A percentile compares a stretch with the other conserved stretches of the same genome.
Conservation (phyloP, 1,140 invertebrate genomes). For the Hylaeus volcanicus region DNA sequence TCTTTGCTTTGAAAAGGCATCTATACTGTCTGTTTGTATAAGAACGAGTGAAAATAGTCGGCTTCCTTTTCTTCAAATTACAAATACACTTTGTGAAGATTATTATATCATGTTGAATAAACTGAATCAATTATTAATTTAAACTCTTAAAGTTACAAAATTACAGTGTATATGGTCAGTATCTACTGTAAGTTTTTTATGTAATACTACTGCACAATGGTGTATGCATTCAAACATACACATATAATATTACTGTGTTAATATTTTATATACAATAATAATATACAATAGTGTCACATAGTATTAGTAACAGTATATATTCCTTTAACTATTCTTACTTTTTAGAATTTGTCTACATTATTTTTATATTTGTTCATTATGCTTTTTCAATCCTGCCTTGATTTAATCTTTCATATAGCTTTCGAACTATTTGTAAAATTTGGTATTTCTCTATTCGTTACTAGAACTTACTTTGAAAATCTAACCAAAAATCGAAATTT, state of each 20-base stretch:
- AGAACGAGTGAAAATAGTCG: slow-evolving; percentile 31
- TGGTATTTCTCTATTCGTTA: not conserved
- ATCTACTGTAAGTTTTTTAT: not conserved
- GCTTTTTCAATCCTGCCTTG: slow-evolving; percentile 12
- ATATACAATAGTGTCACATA: slow-evolving; percentile 24
- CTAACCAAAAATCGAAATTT: not conserved
- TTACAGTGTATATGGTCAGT: slow-evolving; percentile 15
- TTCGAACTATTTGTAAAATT: slow-evolving; percentile 14
- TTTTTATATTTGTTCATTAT: slow-evolving; percentile 17
- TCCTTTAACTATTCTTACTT: slow-evolving; percentile 10
- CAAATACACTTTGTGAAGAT: slow-evolving; percentile 23
- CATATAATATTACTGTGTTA: slow-evolving; percentile 12
- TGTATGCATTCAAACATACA: slow-evolving; percentile 15
- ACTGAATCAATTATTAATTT: not conserved
- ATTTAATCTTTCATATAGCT: not conserved
- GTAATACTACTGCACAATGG: slow-evolving; percentile 22
- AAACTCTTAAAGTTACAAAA: slow-evolving; percentile 9
- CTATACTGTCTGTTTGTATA: slow-evolving; percentile 21
- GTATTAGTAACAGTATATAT: not conserved
- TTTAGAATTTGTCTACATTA: slow-evolving; percentile 28
- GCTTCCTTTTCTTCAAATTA: not conserved
- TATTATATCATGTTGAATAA: slow-evolving; percentile 7
- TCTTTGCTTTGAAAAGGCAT: slow-evolving; percentile 22
- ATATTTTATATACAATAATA: slow-evolving; percentile 28
- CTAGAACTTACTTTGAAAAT: not conserved